Evolutionary conservation across 2,888 invertebrate species (phyloP).

Genomic region (Hybos culiciformis): DNA sequence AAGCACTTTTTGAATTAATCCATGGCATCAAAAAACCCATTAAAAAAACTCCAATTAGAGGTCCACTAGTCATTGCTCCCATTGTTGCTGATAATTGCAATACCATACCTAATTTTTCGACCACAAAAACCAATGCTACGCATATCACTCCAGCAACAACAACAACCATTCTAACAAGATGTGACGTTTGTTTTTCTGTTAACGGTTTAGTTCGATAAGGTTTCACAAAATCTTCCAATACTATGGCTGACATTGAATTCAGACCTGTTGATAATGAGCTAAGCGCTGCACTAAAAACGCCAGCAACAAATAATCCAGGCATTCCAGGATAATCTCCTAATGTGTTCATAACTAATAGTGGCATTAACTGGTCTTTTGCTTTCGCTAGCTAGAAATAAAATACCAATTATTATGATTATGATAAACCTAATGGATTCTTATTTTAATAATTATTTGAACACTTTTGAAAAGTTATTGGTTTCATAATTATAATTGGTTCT

Average conservation of each 20-base stretch:
- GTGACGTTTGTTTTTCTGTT: slow-evolving; percentile 39
- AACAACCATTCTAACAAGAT: slow-evolving; percentile 53
- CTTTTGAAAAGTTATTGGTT: no score
- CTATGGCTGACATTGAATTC: slow-evolving; percentile 68
- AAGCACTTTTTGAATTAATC: slow-evolving; percentile 49
- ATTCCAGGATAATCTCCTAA: slow-evolving; percentile 63
- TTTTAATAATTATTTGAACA: no score
- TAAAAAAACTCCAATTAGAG: slow-evolving; percentile 54
- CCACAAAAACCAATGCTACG: slow-evolving; percentile 49
- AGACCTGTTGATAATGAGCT: slow-evolving; percentile 69
- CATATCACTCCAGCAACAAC: slow-evolving; percentile 50
- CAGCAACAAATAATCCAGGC: slow-evolving; percentile 77
- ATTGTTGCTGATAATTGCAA: slow-evolving; percentile 47
- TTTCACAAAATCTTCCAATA: slow-evolving; percentile 63
- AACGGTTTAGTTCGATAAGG: slow-evolving; percentile 45
- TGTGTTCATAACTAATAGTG: slow-evolving; percentile 76
- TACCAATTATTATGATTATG: no score
- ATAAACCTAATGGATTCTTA: no score
- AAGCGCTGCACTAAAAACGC: slow-evolving; percentile 80
- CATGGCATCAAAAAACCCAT: slow-evolving; percentile 52
- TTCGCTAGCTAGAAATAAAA: slow-evolving; percentile 53
- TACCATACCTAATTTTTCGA: slow-evolving; percentile 59
- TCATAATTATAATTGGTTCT: no score
- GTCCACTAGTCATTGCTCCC: slow-evolving; percentile 51
- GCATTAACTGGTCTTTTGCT: slow-evolving; percentile 67